Conservation (phyloP, 2,113 vertebrate genomes). For the Otis tarda region DNA sequence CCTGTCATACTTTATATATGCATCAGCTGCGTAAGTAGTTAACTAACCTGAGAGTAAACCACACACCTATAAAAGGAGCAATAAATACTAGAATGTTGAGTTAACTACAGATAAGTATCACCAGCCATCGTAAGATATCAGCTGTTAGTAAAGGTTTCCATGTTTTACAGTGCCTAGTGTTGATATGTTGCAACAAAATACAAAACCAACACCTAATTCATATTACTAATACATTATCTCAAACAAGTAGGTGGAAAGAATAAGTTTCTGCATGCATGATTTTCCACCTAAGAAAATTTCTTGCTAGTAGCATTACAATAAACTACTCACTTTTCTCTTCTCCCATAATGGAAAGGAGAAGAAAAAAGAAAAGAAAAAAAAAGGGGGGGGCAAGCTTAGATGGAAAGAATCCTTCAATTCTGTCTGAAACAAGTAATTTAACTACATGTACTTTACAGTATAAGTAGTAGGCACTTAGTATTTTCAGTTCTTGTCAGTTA, state of each 20-base stretch:
- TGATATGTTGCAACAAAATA: neutral
- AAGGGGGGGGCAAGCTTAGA: neutral
- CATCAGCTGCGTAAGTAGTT: neutral
- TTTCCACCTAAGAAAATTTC: neutral
- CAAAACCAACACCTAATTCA: neutral
- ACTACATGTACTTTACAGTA: neutral
- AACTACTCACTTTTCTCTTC: neutral
- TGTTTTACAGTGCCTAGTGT: neutral
- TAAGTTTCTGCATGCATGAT: neutral
- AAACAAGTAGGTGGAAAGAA: neutral
- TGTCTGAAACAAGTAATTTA: neutral
- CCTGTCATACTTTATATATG: neutral
- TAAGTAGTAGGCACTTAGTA: neutral
- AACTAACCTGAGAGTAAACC: neutral
- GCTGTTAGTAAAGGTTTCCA: neutral
- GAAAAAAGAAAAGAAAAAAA: neutral
- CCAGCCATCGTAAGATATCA: neutral
- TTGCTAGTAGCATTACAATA: neutral
- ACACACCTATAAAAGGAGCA: neutral
- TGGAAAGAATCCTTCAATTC: neutral
- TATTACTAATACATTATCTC: neutral
- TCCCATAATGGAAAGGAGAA: neutral
- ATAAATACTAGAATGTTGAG: neutral
- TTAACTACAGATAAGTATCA: neutral
- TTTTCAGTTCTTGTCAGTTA: neutral